Evolutionary conservation across 92 coral and sea anemone genomes (phyloP), one percentile per base, ranked within the genome.

Genomic region (Epizoanthus scotinus): DNA sequence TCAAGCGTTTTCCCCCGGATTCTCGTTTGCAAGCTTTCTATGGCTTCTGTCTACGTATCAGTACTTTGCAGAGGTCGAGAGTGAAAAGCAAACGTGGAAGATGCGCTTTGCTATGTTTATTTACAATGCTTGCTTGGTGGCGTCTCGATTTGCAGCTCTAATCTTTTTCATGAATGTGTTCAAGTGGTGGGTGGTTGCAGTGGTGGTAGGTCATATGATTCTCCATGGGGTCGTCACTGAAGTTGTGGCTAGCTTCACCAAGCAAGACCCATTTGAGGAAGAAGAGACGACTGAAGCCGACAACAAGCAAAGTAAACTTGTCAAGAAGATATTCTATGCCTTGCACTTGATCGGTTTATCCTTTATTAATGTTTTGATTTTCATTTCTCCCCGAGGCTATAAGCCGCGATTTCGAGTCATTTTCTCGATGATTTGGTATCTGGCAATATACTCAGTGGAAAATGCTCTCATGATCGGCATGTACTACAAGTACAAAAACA

Each of bases 301-400:
- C 67, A 58, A 38, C 31, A 59, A 59, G 13, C 21, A 57, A 25
- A 75, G 22, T 0, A 59, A 8, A 4, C 21, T 75, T 21, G 67
- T 34, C 55, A 36, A 58, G 13, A 63, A 75, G 40, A 12, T 59
- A 20, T 75, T 20, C 38, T 75, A 75, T 27, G 59, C 54, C 27
- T 34, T 75, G 36, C 81, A 58, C 8, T 12, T 75, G 55, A 34
- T 75, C 15, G 81, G 67, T 3, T n/a, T 75, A 55, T 58, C 56
- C 15, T 75, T 75, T 13, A 75, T 75, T 54, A 75, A 75, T 38
- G 81, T 75, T 15, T 75, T 75, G 68, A 75, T 75, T n/a, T 75
- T 75, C 53, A 75, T 75, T 12, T 58, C 54, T 34, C 81, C 81
- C 44, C 68, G 68, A 49, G 67, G 81, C 18, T 75, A 58, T 5